Base-by-base conservation (phyloP, 1,140 invertebrate species). In the Odontomachus brunneus region DNA sequence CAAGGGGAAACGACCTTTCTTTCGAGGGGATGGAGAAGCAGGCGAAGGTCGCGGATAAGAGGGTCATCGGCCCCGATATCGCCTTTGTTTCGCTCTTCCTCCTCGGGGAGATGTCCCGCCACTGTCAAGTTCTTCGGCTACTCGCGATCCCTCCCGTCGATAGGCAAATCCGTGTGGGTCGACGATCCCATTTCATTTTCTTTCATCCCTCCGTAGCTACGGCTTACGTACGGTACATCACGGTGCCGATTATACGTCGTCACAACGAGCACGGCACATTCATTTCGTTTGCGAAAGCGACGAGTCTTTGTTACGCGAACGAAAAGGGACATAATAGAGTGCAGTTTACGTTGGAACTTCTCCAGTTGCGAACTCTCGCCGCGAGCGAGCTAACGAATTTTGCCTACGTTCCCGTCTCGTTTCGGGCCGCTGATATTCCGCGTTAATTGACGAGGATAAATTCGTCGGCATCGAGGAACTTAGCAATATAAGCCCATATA, bases 381-480 rank as follows among this genome's bases (percentile, higher is more conserved):
- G 38, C 38, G 9, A n/a, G 33, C 53, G 49, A 49, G 9, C 1
- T 17, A 17, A 22, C 44, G 7, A 51, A 51, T 22, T 51, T 38
- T 65, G n/a, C n/a, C 19, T 11, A 1, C n/a, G 62, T n/a, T 48
- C 38, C 3, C 44, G 38, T 65, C 33, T 65, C n/a, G 63, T 44
- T 38, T 65, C 62, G 22, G 38, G n/a, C 19, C 48, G 15, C 17
- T 53, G 51, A 69, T 69, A 51, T 69, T 26, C 15, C 12, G 17
- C 24, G 24, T 69, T 69, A 69, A 51, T 26, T 51, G 66, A 51
- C 48, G 53, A n/a, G 3, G 19, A 15, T 15, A 51, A 49, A 69
- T 69, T 69, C 17, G 66, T 29, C 38, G 66, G 17, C 48, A 69
- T 69, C 19, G 17, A 3, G 48, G 15, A n/a, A n/a, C 66, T 51